Percentiles rank a stretch among this genome's conserved stretches.
These are phyloP conservation scores for Marcusenius ussheri DNA, from an alignment of 2,113 vertebrate genomes.

Conservation along the genomic window DNA sequence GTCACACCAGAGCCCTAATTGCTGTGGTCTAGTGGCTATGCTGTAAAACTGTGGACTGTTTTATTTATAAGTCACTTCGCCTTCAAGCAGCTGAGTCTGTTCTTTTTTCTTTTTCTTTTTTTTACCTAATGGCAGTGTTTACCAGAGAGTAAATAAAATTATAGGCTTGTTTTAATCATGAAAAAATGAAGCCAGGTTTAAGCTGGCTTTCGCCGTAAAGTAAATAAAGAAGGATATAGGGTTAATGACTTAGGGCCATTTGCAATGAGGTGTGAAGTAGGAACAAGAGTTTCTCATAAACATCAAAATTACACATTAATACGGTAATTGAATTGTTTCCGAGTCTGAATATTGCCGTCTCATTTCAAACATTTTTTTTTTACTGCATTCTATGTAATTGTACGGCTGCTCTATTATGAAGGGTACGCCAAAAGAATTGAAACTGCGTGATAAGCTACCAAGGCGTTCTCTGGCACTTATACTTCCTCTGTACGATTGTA, in stretches of 20 bases:
- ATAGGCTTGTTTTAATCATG: slow-evolving; percentile 35
- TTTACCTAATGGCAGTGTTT: slow-evolving; percentile 54
- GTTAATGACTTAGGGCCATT: slow-evolving; percentile 9
- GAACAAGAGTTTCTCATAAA: slow-evolving; percentile 1
- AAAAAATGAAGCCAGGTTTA: slow-evolving; percentile 23
- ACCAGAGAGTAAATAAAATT: slow-evolving; percentile 40
- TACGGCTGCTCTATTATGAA: background rate
- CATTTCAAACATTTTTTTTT: background rate
- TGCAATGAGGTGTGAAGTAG: slow-evolving; percentile 7
- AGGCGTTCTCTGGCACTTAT: background rate
- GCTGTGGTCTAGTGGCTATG: slow-evolving; percentile 54
- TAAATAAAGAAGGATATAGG: background rate
- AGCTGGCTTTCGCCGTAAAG: slow-evolving; percentile 22
- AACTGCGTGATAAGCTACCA: background rate
- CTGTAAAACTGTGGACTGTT: slow-evolving; percentile 52
- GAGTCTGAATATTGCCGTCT: background rate
- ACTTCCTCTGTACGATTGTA: background rate
- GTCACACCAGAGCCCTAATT: slow-evolving; percentile 60
- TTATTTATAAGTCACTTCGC: slow-evolving; percentile 48
- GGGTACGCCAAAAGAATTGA: background rate
- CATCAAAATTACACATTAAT: slow-evolving; percentile 41
- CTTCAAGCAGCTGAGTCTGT: slow-evolving; percentile 45
- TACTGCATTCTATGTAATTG: background rate
- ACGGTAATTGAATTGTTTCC: background rate
- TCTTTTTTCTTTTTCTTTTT: slow-evolving; percentile 33